These are phyloP conservation scores for Stegodyphus dumicola DNA, from an alignment of 1,140 invertebrate genomes.

Conservation along the genomic window DNA sequence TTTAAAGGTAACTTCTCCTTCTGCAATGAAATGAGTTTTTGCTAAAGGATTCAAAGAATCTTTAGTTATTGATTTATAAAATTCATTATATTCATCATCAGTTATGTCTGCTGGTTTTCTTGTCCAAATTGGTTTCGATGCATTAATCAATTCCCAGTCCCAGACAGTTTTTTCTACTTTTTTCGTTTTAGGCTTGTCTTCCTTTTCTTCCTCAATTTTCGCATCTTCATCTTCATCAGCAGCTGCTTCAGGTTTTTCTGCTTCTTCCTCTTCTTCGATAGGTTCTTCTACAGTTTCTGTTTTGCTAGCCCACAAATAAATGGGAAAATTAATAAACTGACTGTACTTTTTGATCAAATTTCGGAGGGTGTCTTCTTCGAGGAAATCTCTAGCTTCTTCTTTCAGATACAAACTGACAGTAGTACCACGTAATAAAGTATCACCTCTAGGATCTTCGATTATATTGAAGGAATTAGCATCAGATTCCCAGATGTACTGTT, in stretches of 20 bases:
- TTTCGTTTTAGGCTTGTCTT: conserved; percentile 86
- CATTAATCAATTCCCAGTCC: conserved; percentile 97
- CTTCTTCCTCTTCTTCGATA: conserved; percentile 74
- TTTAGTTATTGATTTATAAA: conserved; percentile 98
- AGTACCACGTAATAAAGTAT: conserved; percentile 90
- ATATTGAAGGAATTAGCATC: conserved; percentile 90
- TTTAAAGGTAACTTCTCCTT: conserved; percentile 97
- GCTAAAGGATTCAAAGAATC: conserved; percentile 99
- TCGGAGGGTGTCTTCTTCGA: conserved; percentile 91
- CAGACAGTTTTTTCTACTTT: conserved; percentile 96
- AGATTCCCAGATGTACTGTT: conserved; percentile 98
- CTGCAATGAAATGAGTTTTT: conserved; percentile 98
- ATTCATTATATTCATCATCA: conserved; percentile 98
- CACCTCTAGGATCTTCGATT: conserved; percentile 91
- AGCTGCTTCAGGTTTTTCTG: conserved; percentile 86
- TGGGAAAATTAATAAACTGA: conserved; percentile 99
- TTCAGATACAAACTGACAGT: conserved; percentile 89
- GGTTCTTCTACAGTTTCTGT: conserved; percentile 88
- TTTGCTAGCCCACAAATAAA: conserved; percentile 95
- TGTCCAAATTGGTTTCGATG: conserved; percentile 98
- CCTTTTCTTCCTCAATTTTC: conserved; percentile 76
- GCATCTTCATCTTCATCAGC: conserved; percentile 72
- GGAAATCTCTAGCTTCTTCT: conserved; percentile 95
- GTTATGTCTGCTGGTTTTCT: conserved; percentile 97
- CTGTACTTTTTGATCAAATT: conserved; percentile 97